Evolutionary conservation across 2,888 invertebrate species (phyloP).

Genomic region (Sepiola atlantica): DNA sequence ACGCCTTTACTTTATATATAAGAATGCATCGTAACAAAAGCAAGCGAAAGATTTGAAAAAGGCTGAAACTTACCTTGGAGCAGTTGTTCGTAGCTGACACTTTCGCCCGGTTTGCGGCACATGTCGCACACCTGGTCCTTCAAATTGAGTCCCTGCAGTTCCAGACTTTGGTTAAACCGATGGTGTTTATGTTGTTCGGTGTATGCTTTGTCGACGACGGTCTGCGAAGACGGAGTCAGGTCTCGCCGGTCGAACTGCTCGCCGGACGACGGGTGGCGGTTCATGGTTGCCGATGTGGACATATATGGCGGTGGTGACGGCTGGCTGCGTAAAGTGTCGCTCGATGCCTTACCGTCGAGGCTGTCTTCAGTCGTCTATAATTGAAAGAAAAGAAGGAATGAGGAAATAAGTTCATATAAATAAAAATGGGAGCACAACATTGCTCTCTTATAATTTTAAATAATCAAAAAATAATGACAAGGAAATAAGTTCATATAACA

Average conservation of each 20-base stretch:
- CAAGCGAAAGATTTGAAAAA: not conserved
- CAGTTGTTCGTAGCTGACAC: constrained; percentile 67
- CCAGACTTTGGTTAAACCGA: constrained; percentile 62
- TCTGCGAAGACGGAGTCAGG: constrained; percentile 63
- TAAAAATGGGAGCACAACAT: not conserved
- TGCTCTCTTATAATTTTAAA: not conserved
- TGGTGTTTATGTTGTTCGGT: constrained; percentile 60
- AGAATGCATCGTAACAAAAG: not conserved
- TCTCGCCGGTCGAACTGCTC: constrained; percentile 64
- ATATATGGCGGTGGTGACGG: not conserved
- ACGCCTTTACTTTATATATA: no score
- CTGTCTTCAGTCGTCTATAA: not conserved
- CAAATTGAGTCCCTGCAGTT: constrained; percentile 64
- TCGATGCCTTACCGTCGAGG: constrained; percentile 1
- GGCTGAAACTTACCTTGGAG: constrained; percentile 62
- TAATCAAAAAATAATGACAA: no score
- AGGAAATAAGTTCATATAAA: not conserved
- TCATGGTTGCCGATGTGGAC: not conserved
- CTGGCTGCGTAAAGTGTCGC: constrained; percentile 37
- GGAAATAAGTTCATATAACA: no score
- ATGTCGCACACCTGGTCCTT: constrained; percentile 65
- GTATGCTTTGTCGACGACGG: constrained; percentile 62
- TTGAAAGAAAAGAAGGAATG: not conserved
- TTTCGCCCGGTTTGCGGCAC: constrained; percentile 65
- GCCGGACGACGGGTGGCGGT: not conserved